Conservation (phyloP, 1,140 invertebrate species). For the Drosophila bifasciata region DNA sequence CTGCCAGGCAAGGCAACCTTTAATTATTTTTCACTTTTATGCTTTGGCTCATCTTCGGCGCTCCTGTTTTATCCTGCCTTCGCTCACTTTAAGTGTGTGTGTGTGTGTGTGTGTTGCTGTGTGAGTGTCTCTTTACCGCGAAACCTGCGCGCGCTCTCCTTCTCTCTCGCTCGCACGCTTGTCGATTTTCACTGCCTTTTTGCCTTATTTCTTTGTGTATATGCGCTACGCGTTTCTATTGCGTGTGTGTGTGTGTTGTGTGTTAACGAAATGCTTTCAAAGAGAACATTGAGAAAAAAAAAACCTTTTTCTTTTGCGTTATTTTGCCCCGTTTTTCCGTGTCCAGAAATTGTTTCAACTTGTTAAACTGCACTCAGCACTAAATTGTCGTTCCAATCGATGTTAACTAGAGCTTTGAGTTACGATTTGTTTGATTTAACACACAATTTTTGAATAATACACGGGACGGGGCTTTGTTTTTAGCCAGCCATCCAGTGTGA, state of each 20-base stretch:
- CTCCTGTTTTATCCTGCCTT: slow-evolving; percentile 69
- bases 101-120: slow-evolving; percentile 44
- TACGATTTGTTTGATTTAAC: slow-evolving; percentile 63
- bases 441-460: slow-evolving; percentile 51
- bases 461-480: slow-evolving; percentile 71
- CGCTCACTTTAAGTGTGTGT: slow-evolving; percentile 51
- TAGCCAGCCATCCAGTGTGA: slow-evolving; percentile 59
- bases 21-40: slow-evolving; percentile 75
- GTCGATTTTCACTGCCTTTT: slow-evolving; percentile 59
- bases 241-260: slow-evolving; percentile 36
- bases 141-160: slow-evolving; percentile 29
- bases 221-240: slow-evolving; percentile 45
- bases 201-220: slow-evolving; percentile 58
- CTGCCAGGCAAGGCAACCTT: slow-evolving; percentile 57
- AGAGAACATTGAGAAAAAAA: slow-evolving; percentile 71
- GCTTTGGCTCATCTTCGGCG: slow-evolving; percentile 71
- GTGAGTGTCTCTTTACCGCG: slow-evolving; percentile 5
- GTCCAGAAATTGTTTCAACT: slow-evolving; percentile 48
- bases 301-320: slow-evolving; percentile 48
- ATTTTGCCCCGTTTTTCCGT: slow-evolving; percentile 29
- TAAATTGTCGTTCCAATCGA: slow-evolving; percentile 50
- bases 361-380: slow-evolving; percentile 40
- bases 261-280: slow-evolving; percentile 73
- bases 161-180: slow-evolving; percentile 15
- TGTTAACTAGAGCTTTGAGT: slow-evolving; percentile 45